Evolutionary conservation across 2,888 invertebrate species (phyloP).

Genomic region (Coenonympha glycerion): DNA sequence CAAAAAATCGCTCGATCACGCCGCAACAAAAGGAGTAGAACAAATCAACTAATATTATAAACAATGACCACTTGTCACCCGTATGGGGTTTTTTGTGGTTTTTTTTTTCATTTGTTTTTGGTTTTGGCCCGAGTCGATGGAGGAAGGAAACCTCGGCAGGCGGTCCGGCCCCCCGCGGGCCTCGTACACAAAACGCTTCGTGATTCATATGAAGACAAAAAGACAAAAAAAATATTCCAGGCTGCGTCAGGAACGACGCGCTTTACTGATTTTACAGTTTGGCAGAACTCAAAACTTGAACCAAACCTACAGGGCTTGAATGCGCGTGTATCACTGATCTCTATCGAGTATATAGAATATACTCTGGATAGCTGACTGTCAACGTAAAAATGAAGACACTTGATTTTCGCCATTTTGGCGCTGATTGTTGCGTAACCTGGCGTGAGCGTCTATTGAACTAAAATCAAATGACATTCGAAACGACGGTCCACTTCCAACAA

Average conservation of each 20-base stretch:
- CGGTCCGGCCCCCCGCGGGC: constrained; percentile 68
- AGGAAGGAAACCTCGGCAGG: constrained; percentile 73
- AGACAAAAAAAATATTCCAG: constrained; percentile 40
- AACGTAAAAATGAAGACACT: too few relatives aligned
- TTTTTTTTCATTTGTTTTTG: constrained; percentile 68
- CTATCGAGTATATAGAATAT: too few relatives aligned
- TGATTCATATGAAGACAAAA: constrained; percentile 74
- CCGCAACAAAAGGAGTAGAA: constrained; percentile 48
- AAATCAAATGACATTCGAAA: too few relatives aligned
- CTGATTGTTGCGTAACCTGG: too few relatives aligned
- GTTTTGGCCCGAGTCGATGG: constrained; percentile 70
- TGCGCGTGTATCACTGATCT: too few relatives aligned
- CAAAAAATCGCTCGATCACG: constrained; percentile 14
- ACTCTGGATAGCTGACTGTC: too few relatives aligned
- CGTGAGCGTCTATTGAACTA: too few relatives aligned
- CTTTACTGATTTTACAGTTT: not conserved
- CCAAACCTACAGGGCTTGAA: too few relatives aligned
- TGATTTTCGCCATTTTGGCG: too few relatives aligned
- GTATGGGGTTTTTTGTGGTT: constrained; percentile 64
- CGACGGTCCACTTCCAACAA: too few relatives aligned
- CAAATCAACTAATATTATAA: constrained; percentile 72
- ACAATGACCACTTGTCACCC: constrained; percentile 74
- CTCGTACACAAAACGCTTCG: constrained; percentile 73
- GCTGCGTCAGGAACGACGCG: constrained; percentile 1
- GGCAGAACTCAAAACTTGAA: too few relatives aligned